phyloP scores from a whole-genome alignment of 1,140 invertebrate species.

The Zaprionus vittiger region DNA sequence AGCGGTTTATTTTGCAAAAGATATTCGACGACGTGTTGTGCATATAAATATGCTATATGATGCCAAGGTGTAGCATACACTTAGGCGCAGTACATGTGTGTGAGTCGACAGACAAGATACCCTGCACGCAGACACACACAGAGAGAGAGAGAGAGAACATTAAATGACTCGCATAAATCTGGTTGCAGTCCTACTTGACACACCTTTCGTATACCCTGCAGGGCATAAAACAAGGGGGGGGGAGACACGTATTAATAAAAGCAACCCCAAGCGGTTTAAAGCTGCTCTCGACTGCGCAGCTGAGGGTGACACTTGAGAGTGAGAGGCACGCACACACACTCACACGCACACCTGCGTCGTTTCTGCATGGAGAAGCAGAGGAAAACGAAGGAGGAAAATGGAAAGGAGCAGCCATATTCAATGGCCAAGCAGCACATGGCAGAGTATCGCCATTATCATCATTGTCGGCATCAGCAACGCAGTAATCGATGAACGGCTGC shows the following conservation, averaged over 20 bases:
- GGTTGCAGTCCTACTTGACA: not conserved
- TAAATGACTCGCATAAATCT: not conserved
- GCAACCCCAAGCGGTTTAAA: constrained; percentile 30
- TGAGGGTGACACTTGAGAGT: constrained; percentile 9
- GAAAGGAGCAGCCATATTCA: not conserved
- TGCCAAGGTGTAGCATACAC: constrained; percentile 57
- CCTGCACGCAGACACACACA: not conserved
- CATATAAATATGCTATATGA: constrained; percentile 62
- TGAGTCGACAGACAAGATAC: constrained; percentile 21
- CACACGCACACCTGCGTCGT: constrained; percentile 28
- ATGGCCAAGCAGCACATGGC: constrained; percentile 7
- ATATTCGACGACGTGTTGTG: constrained; percentile 68
- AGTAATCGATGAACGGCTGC: constrained; percentile 54
- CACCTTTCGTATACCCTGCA: not conserved
- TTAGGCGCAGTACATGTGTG: constrained; percentile 17
- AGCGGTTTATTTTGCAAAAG: constrained; percentile 71
- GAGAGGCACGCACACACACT: constrained; percentile 20
- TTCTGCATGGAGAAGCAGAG: constrained; percentile 38
- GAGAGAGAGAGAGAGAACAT: not conserved
- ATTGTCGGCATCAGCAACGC: constrained; percentile 18
- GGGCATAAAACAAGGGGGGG: constrained; percentile 14
- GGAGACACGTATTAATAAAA: constrained; percentile 40
- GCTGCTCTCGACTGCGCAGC: constrained; percentile 13
- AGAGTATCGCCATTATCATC: not conserved
- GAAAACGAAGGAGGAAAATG: not conserved